Conservation (phyloP, 2,888 invertebrate species). For the Sesia bembeciformis region DNA sequence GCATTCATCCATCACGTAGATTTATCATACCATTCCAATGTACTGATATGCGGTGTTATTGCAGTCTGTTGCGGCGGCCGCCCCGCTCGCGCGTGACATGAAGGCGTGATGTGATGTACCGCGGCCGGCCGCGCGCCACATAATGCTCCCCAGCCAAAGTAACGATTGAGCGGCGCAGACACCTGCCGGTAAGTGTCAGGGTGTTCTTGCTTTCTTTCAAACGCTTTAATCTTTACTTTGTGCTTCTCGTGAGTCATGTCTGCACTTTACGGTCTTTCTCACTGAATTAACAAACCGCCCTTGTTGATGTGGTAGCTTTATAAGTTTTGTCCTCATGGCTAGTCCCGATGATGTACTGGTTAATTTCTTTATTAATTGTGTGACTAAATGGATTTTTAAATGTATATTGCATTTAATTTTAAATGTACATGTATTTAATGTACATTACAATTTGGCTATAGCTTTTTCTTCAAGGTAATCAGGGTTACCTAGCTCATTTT, state of each 20-base stretch:
- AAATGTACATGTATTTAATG: no score
- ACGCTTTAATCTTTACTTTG: conserved; percentile 73
- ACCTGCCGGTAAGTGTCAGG: conserved; percentile 73
- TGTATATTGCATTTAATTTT: no score
- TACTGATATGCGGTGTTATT: conserved; percentile 70
- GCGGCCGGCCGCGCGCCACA: conserved; percentile 56
- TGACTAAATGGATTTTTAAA: no score
- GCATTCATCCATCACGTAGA: conserved; percentile 68
- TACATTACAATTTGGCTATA: background rate
- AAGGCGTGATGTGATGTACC: conserved; percentile 63
- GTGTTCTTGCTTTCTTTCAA: conserved; percentile 68
- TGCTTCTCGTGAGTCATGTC: conserved; percentile 58
- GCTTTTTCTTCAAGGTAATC: background rate
- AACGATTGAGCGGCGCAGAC: conserved; percentile 69
- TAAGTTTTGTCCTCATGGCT: no score
- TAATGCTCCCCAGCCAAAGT: conserved; percentile 63
- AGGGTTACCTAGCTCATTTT: conserved; percentile 1
- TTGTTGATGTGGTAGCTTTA: no score
- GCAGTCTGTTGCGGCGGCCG: conserved; percentile 63
- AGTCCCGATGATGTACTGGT: no score
- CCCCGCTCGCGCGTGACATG: conserved; percentile 55
- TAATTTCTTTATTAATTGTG: no score
- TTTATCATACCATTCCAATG: conserved; percentile 54
- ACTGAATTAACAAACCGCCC: background rate
- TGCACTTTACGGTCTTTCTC: conserved; percentile 25